phyloP scores from a whole-genome alignment of 1,140 invertebrate species.

The Hylyphantes graminicola region DNA sequence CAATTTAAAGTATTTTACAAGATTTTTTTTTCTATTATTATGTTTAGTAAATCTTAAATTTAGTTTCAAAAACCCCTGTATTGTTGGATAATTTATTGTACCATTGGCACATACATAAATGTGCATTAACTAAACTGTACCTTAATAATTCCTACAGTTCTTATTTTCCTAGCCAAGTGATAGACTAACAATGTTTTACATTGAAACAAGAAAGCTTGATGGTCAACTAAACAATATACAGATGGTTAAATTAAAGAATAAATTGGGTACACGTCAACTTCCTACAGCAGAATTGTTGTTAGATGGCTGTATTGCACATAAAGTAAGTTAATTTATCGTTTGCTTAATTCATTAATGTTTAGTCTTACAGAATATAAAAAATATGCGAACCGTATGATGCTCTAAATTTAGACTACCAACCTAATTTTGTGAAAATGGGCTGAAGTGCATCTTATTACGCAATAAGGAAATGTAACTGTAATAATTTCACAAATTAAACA shows the following conservation, averaged over 20 bases:
- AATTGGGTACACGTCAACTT: constrained; percentile 74
- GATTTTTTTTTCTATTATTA: neutral
- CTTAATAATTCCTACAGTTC: neutral
- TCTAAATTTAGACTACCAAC: too few relatives aligned
- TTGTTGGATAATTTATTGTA: too few relatives aligned
- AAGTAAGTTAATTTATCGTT: constrained; percentile 63
- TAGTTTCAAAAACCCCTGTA: neutral
- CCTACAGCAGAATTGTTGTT: constrained; percentile 75
- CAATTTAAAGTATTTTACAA: neutral
- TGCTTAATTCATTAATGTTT: neutral
- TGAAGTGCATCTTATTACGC: too few relatives aligned
- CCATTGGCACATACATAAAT: too few relatives aligned
- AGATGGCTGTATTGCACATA: constrained; percentile 71
- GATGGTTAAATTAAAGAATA: constrained; percentile 73
- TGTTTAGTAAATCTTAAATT: neutral
- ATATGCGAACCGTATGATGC: too few relatives aligned
- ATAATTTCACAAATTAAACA: too few relatives aligned
- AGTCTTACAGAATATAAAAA: too few relatives aligned
- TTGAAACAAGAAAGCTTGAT: constrained; percentile 68
- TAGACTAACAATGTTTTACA: constrained; percentile 73
- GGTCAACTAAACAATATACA: constrained; percentile 72
- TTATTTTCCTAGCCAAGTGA: constrained; percentile 68
- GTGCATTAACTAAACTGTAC: too few relatives aligned
- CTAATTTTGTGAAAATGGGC: too few relatives aligned
- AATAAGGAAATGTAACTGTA: too few relatives aligned